Evolutionary conservation across 1,140 invertebrate genomes (phyloP), one percentile per base, ranked within the genome.

Genomic region (Drosophila takahashii): DNA sequence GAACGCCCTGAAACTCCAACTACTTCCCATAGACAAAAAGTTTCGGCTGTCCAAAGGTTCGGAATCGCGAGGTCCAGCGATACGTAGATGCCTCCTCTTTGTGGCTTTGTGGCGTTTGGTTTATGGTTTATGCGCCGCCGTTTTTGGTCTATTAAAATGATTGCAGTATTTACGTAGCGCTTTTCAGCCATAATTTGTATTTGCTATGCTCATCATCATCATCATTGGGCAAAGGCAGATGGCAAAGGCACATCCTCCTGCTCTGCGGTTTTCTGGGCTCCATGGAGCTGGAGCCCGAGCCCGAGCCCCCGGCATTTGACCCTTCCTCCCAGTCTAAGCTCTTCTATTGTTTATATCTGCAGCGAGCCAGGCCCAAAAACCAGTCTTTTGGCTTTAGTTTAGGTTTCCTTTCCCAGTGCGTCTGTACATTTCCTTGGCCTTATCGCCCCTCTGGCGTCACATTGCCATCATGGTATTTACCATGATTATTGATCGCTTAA

Each of bases 141-240:
- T 84, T 89, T 89, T 89, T 89, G 84, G 84, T 89, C 84, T 89
- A 89, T 89, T 89, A 89, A 89, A 89, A 89, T 89, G 84, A 89
- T 89, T 89, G 84, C 84, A 89, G 84, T 89, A 89, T 89, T 89
- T 89, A 89, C 84, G 84, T 89, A 79, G 83, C 83, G 84, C 84
- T 86, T 84, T 89, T 77, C 79, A 69, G 47, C 84, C 84, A 89
- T 89, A 89, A 89, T 89, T 89, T 89, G 84, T 89, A 89, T 89
- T 84, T 80, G 78, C 81, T 67, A 71, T 81, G 79, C 84, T 87
- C 84, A 87, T 89, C 83, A 87, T 87, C 83, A 73, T 79, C 81
- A 54, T 67, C 74, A 42, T 77, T 51, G 60, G 41, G 39, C 60
- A 66, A 41, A 16, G 41, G 16, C 22, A 15, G 34, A 36, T 52